Conservation (phyloP, 1,140 invertebrate species). For the Camponotus vicinus region DNA sequence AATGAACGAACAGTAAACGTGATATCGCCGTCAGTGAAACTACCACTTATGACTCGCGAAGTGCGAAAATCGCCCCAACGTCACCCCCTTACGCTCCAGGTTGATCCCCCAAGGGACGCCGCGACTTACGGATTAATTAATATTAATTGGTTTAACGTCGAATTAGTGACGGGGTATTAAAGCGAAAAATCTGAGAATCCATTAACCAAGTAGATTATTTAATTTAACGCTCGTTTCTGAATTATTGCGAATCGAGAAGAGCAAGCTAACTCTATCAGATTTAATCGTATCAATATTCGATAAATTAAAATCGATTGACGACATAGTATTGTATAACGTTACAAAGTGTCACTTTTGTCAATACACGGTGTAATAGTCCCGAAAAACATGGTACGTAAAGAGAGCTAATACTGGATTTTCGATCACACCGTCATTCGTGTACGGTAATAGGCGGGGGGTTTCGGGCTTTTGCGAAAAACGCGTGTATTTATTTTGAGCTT, state of each 20-base stretch:
- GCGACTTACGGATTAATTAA: constrained; percentile 47
- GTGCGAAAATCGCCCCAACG: constrained; percentile 26
- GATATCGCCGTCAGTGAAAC: background rate
- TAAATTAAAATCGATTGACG: background rate
- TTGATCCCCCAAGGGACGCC: constrained; percentile 27
- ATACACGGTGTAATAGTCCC: constrained; percentile 15
- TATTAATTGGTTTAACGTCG: constrained; percentile 39
- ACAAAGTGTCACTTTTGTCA: constrained; percentile 22
- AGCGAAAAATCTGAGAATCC: constrained; percentile 35
- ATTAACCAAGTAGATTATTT: background rate
- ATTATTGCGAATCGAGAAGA: background rate
- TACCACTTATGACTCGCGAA: background rate
- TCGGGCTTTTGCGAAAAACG: constrained; percentile 53
- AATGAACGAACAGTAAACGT: background rate
- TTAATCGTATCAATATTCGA: constrained; percentile 19
- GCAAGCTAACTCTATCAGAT: constrained; percentile 2
- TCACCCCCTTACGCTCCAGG: background rate
- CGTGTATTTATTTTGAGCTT: constrained; percentile 76
- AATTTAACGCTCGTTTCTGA: too few relatives aligned
- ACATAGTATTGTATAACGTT: background rate
- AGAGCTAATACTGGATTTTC: constrained; percentile 54
- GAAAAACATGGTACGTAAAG: constrained; percentile 19
- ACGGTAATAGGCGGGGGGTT: constrained; percentile 35
- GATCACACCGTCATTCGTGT: constrained; percentile 35
- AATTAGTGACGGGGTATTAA: background rate